Conservation (phyloP, 2,888 invertebrate genomes). For the Polymixis flavicincta region DNA sequence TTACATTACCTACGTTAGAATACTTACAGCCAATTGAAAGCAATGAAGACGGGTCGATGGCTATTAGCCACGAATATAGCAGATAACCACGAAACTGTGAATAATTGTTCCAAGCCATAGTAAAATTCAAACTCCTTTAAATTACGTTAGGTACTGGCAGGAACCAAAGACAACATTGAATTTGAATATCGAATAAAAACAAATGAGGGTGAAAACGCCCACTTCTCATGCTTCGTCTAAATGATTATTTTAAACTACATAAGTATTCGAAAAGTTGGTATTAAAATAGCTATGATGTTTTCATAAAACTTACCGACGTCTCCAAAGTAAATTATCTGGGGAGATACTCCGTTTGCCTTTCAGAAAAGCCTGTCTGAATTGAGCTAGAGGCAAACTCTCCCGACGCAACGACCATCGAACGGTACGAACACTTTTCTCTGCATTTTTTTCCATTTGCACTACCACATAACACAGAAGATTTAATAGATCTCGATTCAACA, state of each 20-base stretch:
- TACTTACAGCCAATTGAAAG: constrained; percentile 36
- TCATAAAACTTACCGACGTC: constrained; percentile 79
- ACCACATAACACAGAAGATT: constrained; percentile 45
- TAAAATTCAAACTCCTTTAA: constrained; percentile 11
- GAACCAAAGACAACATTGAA: constrained; percentile 15
- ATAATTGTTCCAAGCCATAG: constrained; percentile 4
- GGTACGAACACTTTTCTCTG: constrained; percentile 58
- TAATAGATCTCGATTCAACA: constrained; percentile 32
- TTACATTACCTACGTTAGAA: constrained; percentile 14
- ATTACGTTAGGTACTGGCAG: constrained; percentile 17
- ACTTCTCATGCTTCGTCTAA: constrained; percentile 25
- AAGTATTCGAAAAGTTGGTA: neutral
- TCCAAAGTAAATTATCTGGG: constrained; percentile 76
- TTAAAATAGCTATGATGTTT: neutral
- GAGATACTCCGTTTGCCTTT: constrained; percentile 79
- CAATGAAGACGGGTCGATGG: constrained; percentile 36
- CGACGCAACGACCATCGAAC: constrained; percentile 80
- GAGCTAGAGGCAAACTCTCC: constrained; percentile 84
- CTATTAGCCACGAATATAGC: constrained; percentile 37
- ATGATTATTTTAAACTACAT: neutral
- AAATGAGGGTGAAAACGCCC: constrained; percentile 40
- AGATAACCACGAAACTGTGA: constrained; percentile 26
- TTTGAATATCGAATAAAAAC: constrained; percentile 48
- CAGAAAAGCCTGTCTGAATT: constrained; percentile 80
- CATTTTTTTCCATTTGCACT: constrained; percentile 67